Conservation (phyloP, 2,113 vertebrate genomes). For the Elaphurus davidianus region DNA sequence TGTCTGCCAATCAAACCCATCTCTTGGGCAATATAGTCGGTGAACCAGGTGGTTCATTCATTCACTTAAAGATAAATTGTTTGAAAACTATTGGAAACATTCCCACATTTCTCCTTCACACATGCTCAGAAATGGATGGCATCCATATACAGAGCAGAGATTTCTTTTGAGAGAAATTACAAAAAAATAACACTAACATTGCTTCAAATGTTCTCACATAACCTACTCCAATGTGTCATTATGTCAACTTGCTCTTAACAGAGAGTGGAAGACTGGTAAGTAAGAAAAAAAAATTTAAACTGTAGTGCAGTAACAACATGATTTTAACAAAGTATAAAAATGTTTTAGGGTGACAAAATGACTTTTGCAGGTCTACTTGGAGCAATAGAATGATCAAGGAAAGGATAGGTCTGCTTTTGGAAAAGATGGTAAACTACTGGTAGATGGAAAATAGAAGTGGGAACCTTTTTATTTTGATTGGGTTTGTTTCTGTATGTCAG, state of each 20-base stretch:
- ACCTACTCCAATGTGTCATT: neutral
- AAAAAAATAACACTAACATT: neutral
- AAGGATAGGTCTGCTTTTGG: neutral
- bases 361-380: neutral
- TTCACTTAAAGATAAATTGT: conserved; percentile 9
- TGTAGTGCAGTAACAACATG: neutral
- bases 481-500: conserved; percentile 37
- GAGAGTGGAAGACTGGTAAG: neutral
- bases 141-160: neutral
- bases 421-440: neutral
- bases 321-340: conserved; percentile 3
- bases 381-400: neutral
- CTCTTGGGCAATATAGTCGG: neutral
- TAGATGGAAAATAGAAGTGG: neutral
- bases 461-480: neutral
- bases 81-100: neutral
- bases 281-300: conserved; percentile 3
- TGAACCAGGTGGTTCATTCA: conserved; percentile 24
- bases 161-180: neutral
- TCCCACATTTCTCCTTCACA: neutral
- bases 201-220: neutral
- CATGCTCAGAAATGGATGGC: neutral
- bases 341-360: neutral
- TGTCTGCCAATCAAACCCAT: conserved; percentile 42
- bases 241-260: conserved; percentile 35